Evolutionary conservation across 2,888 invertebrate genomes (phyloP).

Genomic region (Deroplatys truncata): DNA sequence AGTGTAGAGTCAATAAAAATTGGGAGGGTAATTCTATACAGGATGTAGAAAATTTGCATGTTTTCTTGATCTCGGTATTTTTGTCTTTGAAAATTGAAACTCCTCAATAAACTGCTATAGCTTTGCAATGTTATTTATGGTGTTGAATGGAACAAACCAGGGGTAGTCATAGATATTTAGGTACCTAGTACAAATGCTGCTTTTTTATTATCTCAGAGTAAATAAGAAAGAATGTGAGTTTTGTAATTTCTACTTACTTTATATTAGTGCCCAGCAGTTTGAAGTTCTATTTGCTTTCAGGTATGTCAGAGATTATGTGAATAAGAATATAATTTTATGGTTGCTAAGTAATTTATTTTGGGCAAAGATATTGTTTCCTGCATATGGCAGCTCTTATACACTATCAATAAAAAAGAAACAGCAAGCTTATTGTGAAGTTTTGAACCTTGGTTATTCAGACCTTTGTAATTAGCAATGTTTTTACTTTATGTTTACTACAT

Average conservation of each 20-base stretch:
- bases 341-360: background rate
- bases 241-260: background rate
- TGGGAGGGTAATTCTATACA: background rate
- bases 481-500: no score
- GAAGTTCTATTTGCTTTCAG: background rate
- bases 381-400: background rate
- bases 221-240: background rate
- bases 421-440: no score
- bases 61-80: background rate
- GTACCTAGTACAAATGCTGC: background rate
- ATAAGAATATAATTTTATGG: constrained; percentile 37
- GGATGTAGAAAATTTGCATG: background rate
- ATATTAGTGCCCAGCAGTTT: background rate
- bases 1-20: background rate
- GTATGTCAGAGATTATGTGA: constrained; percentile 40
- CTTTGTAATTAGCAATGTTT: background rate
- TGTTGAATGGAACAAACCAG: background rate
- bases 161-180: background rate
- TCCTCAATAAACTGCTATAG: background rate
- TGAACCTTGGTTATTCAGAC: background rate
- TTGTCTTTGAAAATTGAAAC: background rate
- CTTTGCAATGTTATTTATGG: background rate
- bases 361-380: background rate
- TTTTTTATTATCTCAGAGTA: background rate
- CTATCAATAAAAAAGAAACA: background rate